These are phyloP conservation scores for Drosophila watanabei DNA, from an alignment of 1,140 invertebrate species.

Conservation along the genomic window DNA sequence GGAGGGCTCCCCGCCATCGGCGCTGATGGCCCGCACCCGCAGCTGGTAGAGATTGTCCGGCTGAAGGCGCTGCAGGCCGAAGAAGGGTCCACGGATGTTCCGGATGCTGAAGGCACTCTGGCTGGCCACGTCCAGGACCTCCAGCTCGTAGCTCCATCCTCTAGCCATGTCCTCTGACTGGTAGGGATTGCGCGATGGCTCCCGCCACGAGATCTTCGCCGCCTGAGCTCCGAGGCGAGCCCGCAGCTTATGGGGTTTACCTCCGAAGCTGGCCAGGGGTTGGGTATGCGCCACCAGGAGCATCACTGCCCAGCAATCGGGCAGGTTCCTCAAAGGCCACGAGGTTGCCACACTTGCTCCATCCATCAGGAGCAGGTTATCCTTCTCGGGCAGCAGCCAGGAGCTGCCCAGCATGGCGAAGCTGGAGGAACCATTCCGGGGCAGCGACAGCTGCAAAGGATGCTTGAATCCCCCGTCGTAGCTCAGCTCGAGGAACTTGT, in stretches of 20 bases:
- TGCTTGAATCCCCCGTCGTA: conserved; percentile 88
- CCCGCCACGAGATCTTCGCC: conserved; percentile 92
- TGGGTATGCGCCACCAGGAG: conserved; percentile 86
- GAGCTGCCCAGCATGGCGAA: conserved; percentile 32
- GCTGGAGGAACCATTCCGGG: background rate
- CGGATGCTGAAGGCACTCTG: conserved; percentile 78
- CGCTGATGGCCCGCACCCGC: conserved; percentile 87
- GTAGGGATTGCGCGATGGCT: conserved; percentile 91
- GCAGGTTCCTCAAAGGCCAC: conserved; percentile 86
- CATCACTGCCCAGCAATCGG: conserved; percentile 59
- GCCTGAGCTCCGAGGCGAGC: conserved; percentile 91
- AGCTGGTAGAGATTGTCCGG: conserved; percentile 92
- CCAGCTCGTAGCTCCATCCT: conserved; percentile 94
- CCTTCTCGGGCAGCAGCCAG: conserved; percentile 84
- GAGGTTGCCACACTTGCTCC: background rate
- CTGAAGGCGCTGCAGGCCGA: conserved; percentile 89
- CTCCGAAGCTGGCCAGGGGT: conserved; percentile 90
- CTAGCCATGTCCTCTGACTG: conserved; percentile 94
- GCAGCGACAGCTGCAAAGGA: background rate
- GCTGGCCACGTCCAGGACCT: conserved; percentile 88
- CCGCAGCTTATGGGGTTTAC: conserved; percentile 91
- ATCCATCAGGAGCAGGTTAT: conserved; percentile 88
- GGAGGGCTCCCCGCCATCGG: conserved; percentile 91
- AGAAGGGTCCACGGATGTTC: conserved; percentile 88
- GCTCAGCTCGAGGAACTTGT: conserved; percentile 90